A percentile compares a stretch with the other conserved stretches of the same genome.
phyloP scores from a whole-genome alignment of 2,797 vertebrate species.

The Cyprinella venusta region DNA sequence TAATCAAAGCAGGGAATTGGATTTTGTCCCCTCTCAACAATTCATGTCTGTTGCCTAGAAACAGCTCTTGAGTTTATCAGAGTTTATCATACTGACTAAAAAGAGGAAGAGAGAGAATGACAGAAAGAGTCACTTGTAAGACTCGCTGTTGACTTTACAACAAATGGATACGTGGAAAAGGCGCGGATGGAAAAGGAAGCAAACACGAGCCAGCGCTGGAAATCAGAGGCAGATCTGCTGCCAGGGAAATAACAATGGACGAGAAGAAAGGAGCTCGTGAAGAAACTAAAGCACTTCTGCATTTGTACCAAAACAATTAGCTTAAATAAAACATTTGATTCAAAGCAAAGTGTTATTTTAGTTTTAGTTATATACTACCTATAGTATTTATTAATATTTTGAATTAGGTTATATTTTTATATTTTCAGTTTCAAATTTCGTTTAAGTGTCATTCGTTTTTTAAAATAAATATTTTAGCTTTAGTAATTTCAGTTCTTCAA shows the following conservation, averaged over 20 bases:
- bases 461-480: background rate
- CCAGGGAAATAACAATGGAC: conserved; percentile 27
- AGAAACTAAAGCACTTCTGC: background rate
- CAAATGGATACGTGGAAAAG: conserved; percentile 15
- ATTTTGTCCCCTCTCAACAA: conserved; percentile 4
- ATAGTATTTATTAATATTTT: too few relatives aligned
- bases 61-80: conserved; percentile 11
- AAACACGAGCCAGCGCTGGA: conserved; percentile 58
- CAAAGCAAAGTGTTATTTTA: background rate
- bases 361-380: background rate
- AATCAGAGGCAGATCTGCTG: conserved; percentile 66
- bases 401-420: too few relatives aligned
- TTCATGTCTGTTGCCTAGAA: conserved; percentile 44
- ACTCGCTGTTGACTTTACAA: conserved; percentile 24
- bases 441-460: too few relatives aligned
- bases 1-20: background rate
- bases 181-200: conserved; percentile 13
- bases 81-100: conserved; percentile 2
- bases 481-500: background rate
- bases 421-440: too few relatives aligned
- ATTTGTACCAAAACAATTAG: background rate
- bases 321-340: background rate
- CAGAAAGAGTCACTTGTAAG: conserved; percentile 9
- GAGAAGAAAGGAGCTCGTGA: background rate
- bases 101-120: background rate